Evolutionary conservation across 2,888 invertebrate species (phyloP), one percentile per base, ranked within the genome.

Genomic region (Stenoptilia bipunctidactyla): DNA sequence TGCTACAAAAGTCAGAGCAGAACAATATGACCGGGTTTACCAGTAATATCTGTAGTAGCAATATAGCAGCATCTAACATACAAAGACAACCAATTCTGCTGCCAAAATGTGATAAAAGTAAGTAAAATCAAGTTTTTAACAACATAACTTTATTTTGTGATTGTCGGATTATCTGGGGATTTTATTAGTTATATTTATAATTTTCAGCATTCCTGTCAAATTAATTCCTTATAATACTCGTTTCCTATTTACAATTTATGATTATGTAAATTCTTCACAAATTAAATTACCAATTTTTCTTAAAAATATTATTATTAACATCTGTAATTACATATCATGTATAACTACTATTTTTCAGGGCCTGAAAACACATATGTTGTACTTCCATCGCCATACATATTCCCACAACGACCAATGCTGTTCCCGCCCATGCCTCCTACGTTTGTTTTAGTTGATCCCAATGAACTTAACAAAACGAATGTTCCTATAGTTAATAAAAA

Each of bases 331-430:
- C 25, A 6, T 25, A 6, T n/a, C n/a, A n/a, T n/a, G n/a, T n/a
- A n/a, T n/a, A n/a, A n/a, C n/a, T n/a, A n/a, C n/a, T n/a, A 33
- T 47, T 47, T 82, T 72, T 49, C 67, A 76, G 76, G 58, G 34
- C 45, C 67, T 53, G 80, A 82, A 53, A 77, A 68, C 47, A 71
- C 82, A 34, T 63, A 80, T 50, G 72, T 82, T 1, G 75, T 83
- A 41, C 48, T 83, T 27, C 80, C 83, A 40, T 48, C 76, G 33
- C 80, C 82, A 50, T 83, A 79, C 44, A 59, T 83, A 33, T 71
- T 82, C 39, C 79, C 79, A n/a, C 83, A 73, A 51, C 66, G 80
- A 50, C 76, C 73, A 40, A 50, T 82, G 33, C 50, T 83, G 15
- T 66, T 79, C 40, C 82, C 82, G 1, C 55, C 77, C 37, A 64